Base-by-base conservation (phyloP, 1,140 invertebrate species). In the Ectropis grisescens region DNA sequence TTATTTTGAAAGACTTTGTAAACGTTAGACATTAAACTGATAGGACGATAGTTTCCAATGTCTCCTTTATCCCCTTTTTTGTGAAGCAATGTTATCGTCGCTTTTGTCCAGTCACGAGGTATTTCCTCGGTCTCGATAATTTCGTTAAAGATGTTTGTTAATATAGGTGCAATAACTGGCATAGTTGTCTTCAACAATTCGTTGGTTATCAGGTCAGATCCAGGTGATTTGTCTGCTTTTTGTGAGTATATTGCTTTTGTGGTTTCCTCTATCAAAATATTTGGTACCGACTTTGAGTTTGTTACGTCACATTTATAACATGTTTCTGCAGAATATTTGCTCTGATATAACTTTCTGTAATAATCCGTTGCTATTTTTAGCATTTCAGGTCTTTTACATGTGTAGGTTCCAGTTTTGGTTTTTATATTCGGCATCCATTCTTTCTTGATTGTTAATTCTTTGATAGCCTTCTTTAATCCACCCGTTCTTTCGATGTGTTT, bases 111-210 rank as follows among this genome's bases (percentile, higher is more conserved):
- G 7, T 38, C 19, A 6, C n/a, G 9, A 2, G 29, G 36, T n/a
- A 29, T 38, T n/a, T n/a, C 32, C 19, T 38, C 36, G 1, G 16
- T 38, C 14, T 1, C 6, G 11, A 29, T 3, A n/a, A 29, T 29
- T 12, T 29, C 28, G 13, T 29, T 29, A 8, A 29, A 29, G 8
- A 29, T 8, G 2, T 29, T 8, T 13, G 28, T 29, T 10, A 29
- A n/a, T 10, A 9, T 27, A 1, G 7, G 23, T 15, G 43, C 43
- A 8, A 37, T 26, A 11, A 41, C 27, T 26, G 26, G 24, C 41
- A 41, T 12, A 9, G 35, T 38, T 6, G 25, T 19, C 37, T 47
- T 41, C 22, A 41, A 11, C 15, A 38, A 9, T 35, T 47, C 44
- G 24, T 47, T 47, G 14, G 44, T 37, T 1, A 37, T 32, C 19